Evolutionary conservation across 2,797 vertebrate genomes (phyloP).

Genomic region (Acestrorhynchus altus): DNA sequence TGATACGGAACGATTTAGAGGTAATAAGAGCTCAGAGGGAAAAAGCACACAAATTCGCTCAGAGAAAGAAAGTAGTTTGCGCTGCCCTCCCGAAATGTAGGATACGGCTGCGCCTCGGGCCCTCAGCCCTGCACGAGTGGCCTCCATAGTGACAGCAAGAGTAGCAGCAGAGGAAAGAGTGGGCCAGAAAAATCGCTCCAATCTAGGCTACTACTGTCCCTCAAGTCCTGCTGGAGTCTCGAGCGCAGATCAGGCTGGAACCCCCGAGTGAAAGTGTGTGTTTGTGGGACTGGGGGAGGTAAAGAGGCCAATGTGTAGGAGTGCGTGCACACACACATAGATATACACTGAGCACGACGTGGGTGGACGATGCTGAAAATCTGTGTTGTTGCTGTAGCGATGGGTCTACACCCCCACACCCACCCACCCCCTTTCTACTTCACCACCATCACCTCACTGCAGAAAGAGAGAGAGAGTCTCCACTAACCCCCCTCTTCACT

Average conservation of each 20-base stretch:
- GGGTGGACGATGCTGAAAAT: slow-evolving; percentile 51
- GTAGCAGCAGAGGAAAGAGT: slow-evolving; percentile 3
- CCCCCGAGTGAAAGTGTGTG: not conserved
- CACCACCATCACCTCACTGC: slow-evolving; percentile 18
- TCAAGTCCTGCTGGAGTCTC: slow-evolving; percentile 50
- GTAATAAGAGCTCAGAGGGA: not conserved
- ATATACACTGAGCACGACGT: slow-evolving; percentile 33
- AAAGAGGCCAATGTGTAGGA: slow-evolving; percentile 35
- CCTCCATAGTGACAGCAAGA: slow-evolving; percentile 41
- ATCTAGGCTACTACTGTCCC: slow-evolving; percentile 55
- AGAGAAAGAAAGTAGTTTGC: slow-evolving; percentile 5
- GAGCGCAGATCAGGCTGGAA: slow-evolving; percentile 29
- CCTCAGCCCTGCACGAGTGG: slow-evolving; percentile 46
- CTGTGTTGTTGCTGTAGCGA: slow-evolving; percentile 53
- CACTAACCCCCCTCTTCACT: too few species aligned
- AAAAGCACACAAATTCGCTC: not conserved
- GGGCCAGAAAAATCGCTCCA: slow-evolving; percentile 49
- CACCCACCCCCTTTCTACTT: slow-evolving; percentile 35
- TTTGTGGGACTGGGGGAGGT: not conserved
- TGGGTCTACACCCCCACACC: slow-evolving; percentile 40
- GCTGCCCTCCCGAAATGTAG: slow-evolving; percentile 42
- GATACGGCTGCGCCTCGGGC: slow-evolving; percentile 48
- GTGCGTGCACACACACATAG: not conserved
- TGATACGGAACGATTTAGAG: not conserved
- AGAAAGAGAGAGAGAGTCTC: slow-evolving; percentile 15